Evolutionary conservation across 2,113 vertebrate species (phyloP).

Genomic region (Pelvicachromis taeniatus): DNA sequence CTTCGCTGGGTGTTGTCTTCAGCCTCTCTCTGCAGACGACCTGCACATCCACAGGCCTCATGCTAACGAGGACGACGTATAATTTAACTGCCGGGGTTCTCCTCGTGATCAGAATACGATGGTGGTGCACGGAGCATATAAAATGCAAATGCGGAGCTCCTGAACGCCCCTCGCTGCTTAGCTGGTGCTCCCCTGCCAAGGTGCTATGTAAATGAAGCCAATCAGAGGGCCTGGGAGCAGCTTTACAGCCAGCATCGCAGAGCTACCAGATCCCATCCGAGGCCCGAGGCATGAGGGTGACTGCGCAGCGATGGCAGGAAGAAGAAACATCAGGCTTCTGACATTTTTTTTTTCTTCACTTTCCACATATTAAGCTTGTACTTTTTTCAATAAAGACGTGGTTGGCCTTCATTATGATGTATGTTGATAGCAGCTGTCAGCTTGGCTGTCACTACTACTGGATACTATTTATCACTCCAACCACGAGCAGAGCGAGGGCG

Average conservation of each 20-base stretch:
- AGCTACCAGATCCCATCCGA: background rate
- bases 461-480: background rate
- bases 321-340: background rate
- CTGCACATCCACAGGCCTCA: background rate
- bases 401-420: background rate
- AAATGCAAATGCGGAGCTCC: slow-evolving; percentile 12
- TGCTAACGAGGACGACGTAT: background rate
- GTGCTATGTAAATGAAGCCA: slow-evolving; percentile 29
- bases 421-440: background rate
- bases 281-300: background rate
- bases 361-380: background rate
- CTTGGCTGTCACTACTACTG: background rate
- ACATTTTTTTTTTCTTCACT: background rate
- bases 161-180: background rate
- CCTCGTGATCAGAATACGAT: background rate
- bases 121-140: background rate
- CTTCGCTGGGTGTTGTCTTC: background rate
- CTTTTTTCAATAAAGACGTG: background rate
- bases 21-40: background rate
- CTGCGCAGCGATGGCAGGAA: background rate
- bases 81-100: background rate
- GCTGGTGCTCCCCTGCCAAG: background rate
- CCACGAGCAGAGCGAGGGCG: background rate
- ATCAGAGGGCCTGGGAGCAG: background rate
- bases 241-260: background rate